Evolutionary conservation across 2,888 invertebrate species (phyloP), one percentile per base, ranked within the genome.

Genomic region (Cancer borealis): DNA sequence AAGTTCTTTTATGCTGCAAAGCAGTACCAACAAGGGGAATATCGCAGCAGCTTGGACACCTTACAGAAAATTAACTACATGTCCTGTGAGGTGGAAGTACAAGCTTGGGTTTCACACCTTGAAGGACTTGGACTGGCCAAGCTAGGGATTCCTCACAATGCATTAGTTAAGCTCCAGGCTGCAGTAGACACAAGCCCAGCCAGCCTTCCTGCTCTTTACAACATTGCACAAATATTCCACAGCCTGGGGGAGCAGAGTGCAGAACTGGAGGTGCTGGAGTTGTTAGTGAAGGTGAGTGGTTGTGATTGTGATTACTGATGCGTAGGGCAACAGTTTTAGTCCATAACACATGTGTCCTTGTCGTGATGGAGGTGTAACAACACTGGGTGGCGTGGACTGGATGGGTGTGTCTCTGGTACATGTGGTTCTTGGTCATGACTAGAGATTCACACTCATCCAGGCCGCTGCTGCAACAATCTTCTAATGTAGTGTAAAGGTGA

Each of bases 371-470:
- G 66, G 1, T 39, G 39, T 39, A 39, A 39, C 39, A 39, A 1
- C 2, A 39, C 39, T 39, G 39, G 39, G 79, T 39, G 49, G 93
- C 60, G 73, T 93, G 46, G 90, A 47, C 21, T 88, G 47, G 92
- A 92, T 95, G 95, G 91, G 95, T 95, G 95, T 95, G 91, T 93
- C 95, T 95, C 95, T 95, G 93, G 95, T 94, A 87, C 95, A 95
- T 95, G 95, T 93, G 66, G 94, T 91, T 95, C 93, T 39, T 90
- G 21, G 60, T 92, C 95, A 95, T 95, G 95, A 95, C 95, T 95
- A 95, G 95, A 95, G 95, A 95, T 95, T 95, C 94, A 95, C 95
- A 95, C 95, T 95, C 95, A 95, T 95, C 95, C 95, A 95, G 54
- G 46, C 79, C 30, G 91, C 93, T 89, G 47, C 60, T 79, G 49